Base-by-base conservation (phyloP, 2,797 vertebrate genomes). In the Cryptoprocta ferox region DNA sequence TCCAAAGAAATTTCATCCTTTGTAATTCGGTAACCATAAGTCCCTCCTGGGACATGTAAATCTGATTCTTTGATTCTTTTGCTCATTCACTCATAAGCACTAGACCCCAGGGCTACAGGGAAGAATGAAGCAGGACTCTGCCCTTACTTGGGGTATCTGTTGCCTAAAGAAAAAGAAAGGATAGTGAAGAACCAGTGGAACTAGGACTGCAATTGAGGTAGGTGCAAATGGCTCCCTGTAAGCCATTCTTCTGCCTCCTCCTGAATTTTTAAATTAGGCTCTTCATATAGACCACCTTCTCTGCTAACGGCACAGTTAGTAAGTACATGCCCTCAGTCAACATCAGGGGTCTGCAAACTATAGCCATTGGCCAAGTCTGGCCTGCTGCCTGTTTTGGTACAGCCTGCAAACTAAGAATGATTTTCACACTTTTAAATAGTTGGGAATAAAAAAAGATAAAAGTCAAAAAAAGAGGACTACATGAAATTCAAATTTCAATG, bases 401-500 rank as follows among this genome's bases (percentile, higher is more conserved):
- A 59, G 35, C 14, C 76, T 65, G 13, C 8, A 53, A 66, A 45
- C 14, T 48, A 87, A 68, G 26, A 87, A 48, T 76, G 5, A 61
- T 71, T 89, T 94, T 94, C 66, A 80, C 9, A 9, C 45, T 71
- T 95, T 80, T 53, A 68, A 83, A 73, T 53, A 18, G 6, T 37
- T 50, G 26, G 24, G 14, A 39, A 18, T 68, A 30, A 45, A 30
- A 32, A 65, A 65, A 73, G 0, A 3, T 3, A 9, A 26, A 9
- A 28, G 82, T 45, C 26, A 32, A 59, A 76, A 78, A 32, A 83
- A 61, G 56, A 59, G 82, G 24, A 95, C 39, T 24, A 88, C 24
- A 80, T 30, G 24, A 94, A 95, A 92, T 73, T 84, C 71, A 76
- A 78, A 91, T 88, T 78, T 84, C 88, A 81, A 10, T 48, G 53